Conservation (phyloP, 2,888 invertebrate genomes). For the Acholoe squamosa region DNA sequence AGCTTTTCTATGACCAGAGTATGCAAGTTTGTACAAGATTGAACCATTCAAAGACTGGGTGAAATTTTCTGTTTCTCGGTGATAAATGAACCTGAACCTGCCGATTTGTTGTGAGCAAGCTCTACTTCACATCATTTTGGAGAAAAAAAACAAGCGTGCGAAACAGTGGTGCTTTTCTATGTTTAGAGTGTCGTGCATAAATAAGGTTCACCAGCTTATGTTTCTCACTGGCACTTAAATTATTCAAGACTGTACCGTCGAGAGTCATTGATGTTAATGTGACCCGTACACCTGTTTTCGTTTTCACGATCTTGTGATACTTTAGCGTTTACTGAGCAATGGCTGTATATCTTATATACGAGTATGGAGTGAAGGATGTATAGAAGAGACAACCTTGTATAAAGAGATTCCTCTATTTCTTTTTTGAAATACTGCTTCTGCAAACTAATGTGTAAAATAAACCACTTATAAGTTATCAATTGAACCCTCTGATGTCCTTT, state of each 20-base stretch:
- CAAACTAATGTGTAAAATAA: slow-evolving; percentile 31
- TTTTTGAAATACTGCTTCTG: slow-evolving; percentile 50
- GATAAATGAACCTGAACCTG: no score
- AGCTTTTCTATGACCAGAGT: not conserved
- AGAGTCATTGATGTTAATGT: not conserved
- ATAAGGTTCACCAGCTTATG: no score
- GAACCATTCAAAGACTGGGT: no score
- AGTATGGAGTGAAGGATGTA: not conserved
- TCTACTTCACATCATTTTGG: no score
- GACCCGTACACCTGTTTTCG: not conserved
- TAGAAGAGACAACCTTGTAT: not conserved
- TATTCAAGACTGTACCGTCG: not conserved
- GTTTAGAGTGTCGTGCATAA: not conserved
- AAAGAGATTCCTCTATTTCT: slow-evolving; percentile 34
- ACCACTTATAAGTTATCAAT: slow-evolving; percentile 41
- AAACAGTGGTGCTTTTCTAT: slow-evolving; percentile 11
- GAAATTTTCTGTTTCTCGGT: no score
- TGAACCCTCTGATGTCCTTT: not conserved
- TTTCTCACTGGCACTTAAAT: no score
- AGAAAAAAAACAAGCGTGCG: not conserved
- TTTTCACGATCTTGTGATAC: not conserved
- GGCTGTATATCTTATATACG: slow-evolving; percentile 7
- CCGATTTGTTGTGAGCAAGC: no score
- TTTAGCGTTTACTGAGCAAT: not conserved
- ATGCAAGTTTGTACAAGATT: no score